Percentiles rank a stretch among this genome's conserved stretches.
Conservation (phyloP, 1,140 invertebrate genomes). For the Ostrea edulis region DNA sequence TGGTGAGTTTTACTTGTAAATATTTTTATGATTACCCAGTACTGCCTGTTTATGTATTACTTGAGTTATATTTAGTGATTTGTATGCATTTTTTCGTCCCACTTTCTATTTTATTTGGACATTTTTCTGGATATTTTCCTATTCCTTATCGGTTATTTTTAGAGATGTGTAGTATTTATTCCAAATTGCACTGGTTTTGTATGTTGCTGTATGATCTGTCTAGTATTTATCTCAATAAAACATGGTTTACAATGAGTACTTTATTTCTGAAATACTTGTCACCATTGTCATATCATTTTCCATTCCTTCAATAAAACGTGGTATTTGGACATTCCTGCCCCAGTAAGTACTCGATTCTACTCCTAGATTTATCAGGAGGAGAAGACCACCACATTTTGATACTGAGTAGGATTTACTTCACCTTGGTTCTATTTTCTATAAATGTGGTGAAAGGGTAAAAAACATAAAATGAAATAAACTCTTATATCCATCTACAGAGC, state of each 20-base stretch:
- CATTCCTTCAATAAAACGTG: too few species aligned
- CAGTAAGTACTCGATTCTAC: too few species aligned
- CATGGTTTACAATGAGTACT: background rate
- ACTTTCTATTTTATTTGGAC: slow-evolving; percentile 68
- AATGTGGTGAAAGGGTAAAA: too few species aligned
- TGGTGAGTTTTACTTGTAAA: slow-evolving; percentile 24
- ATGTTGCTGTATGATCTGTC: background rate
- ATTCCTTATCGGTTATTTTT: slow-evolving; percentile 73
- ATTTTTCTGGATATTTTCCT: slow-evolving; percentile 74
- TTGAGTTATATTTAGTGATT: slow-evolving; percentile 35
- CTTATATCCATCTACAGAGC: too few species aligned
- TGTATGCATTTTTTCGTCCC: slow-evolving; percentile 60
- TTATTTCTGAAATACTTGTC: background rate
- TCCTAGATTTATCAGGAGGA: too few species aligned
- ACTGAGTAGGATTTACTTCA: too few species aligned
- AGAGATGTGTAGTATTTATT: slow-evolving; percentile 13
- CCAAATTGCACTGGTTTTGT: background rate
- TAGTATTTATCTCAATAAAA: background rate
- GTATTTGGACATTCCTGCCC: too few species aligned
- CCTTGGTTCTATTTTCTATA: too few species aligned
- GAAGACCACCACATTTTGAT: too few species aligned
- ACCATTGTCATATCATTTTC: too few species aligned
- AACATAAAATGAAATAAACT: too few species aligned
- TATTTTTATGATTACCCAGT: slow-evolving; percentile 20
- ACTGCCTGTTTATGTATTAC: slow-evolving; percentile 33